A percentile compares a stretch with the other conserved stretches of the same genome.
phyloP scores from a whole-genome alignment of 2,113 vertebrate genomes.

The Dolichotis patagonum region DNA sequence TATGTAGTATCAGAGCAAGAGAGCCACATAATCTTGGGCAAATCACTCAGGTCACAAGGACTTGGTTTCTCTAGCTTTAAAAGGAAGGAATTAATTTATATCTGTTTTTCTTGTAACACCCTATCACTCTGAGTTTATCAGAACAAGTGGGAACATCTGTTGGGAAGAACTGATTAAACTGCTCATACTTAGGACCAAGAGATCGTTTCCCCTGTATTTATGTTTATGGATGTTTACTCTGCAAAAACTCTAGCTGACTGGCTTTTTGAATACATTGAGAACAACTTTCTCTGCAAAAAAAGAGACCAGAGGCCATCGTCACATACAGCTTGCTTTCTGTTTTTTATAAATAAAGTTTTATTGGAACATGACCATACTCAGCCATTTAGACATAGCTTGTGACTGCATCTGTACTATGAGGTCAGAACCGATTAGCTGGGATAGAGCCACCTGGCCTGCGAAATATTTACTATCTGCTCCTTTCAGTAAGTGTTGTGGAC shows the following conservation, averaged over 20 bases:
- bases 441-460: neutral
- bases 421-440: neutral
- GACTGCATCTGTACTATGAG: neutral
- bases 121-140: neutral
- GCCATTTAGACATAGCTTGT: neutral
- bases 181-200: neutral
- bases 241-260: neutral
- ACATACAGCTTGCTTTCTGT: neutral
- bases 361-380: neutral
- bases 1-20: neutral
- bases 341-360: constrained; percentile 64
- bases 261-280: neutral
- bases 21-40: neutral
- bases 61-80: neutral
- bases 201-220: neutral
- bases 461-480: neutral
- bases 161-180: neutral
- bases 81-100: neutral
- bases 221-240: neutral
- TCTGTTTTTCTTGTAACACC: neutral
- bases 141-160: neutral
- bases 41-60: neutral
- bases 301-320: neutral
- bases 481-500: neutral
- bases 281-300: neutral